Conservation (phyloP, 2,797 vertebrate species). For the Harpagifer antarcticus region DNA sequence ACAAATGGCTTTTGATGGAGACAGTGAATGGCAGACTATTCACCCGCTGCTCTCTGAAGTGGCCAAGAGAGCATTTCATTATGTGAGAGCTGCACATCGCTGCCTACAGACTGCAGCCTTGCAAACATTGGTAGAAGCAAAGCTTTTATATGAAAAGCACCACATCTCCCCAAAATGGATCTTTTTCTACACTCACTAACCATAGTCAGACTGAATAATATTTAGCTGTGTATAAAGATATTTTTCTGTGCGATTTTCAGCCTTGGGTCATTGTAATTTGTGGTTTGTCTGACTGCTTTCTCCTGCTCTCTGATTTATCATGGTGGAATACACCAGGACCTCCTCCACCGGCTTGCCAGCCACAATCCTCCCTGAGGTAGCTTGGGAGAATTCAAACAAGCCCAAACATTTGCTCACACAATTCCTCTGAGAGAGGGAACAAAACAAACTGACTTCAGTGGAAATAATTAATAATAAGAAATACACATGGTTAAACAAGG, state of each 20-base stretch:
- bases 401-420: slow-evolving; percentile 41
- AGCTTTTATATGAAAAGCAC: slow-evolving; percentile 26
- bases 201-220: slow-evolving; percentile 15
- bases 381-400: slow-evolving; percentile 30
- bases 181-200: slow-evolving; percentile 19
- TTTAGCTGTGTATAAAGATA: slow-evolving; percentile 16
- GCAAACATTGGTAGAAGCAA: slow-evolving; percentile 30
- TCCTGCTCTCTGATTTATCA: slow-evolving; percentile 56
- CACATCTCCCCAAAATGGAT: slow-evolving; percentile 20
- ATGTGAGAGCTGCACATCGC: slow-evolving; percentile 46
- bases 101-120: slow-evolving; percentile 31
- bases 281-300: slow-evolving; percentile 39
- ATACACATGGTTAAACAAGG: neutral
- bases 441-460: slow-evolving; percentile 6
- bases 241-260: slow-evolving; percentile 31
- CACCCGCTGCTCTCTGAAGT: slow-evolving; percentile 41
- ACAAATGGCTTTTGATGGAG: slow-evolving; percentile 75
- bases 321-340: slow-evolving; percentile 40
- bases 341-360: slow-evolving; percentile 20
- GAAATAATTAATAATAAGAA: slow-evolving; percentile 6
- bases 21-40: slow-evolving; percentile 61
- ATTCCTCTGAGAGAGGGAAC: slow-evolving; percentile 18
- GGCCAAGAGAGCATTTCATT: slow-evolving; percentile 54
- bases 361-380: slow-evolving; percentile 28
- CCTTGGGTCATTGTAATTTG: slow-evolving; percentile 56